phyloP scores from a whole-genome alignment of 2,797 vertebrate genomes.

The Pogoniulus pusillus region DNA sequence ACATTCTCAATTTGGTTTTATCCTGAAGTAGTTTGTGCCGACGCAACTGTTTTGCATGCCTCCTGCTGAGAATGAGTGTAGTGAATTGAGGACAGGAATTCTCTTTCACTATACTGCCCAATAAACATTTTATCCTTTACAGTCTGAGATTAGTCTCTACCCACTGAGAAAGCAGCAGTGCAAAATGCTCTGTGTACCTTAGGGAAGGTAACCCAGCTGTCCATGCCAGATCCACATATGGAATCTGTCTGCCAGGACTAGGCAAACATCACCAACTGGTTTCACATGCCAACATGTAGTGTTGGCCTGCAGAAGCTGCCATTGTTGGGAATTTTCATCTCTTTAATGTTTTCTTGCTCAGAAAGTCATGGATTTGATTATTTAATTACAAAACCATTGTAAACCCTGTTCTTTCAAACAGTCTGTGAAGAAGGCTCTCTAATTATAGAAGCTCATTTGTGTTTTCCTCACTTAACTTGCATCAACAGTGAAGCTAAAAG shows the following conservation, averaged over 20 bases:
- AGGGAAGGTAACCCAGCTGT: not conserved
- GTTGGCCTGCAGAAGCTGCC: not conserved
- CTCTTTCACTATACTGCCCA: not conserved
- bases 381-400: not conserved
- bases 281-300: not conserved
- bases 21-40: not conserved
- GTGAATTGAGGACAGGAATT: not conserved
- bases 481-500: not conserved
- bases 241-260: not conserved
- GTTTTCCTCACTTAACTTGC: not conserved
- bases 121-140: not conserved
- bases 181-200: not conserved
- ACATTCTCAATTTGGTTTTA: not conserved
- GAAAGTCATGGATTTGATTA: not conserved
- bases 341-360: not conserved
- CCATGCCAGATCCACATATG: not conserved
- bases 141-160: not conserved
- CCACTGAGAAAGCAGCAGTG: not conserved
- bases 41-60: not conserved
- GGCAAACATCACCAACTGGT: not conserved
- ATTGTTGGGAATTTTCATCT: not conserved
- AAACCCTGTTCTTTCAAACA: not conserved
- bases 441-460: not conserved
- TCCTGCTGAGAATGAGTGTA: no score
- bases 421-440: not conserved